These are phyloP conservation scores for Polydrusus tereticollis DNA, from an alignment of 2,888 invertebrate genomes.

Conservation along the genomic window DNA sequence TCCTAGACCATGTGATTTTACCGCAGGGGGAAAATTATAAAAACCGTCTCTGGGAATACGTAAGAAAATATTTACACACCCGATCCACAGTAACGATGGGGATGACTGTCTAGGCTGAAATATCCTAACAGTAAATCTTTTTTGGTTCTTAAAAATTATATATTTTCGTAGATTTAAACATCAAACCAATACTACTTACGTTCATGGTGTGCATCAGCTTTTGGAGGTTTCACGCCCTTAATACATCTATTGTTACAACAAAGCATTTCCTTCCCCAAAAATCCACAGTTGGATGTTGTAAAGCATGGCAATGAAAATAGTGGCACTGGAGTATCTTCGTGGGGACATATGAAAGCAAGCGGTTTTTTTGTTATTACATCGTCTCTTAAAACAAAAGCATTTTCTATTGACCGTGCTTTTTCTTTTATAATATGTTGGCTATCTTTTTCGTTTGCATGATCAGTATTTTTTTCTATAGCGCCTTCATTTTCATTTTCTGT, in stretches of 20 bases:
- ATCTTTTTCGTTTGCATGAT: not conserved
- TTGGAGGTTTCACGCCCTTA: slow-evolving; percentile 73
- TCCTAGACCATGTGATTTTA: too few relatives aligned
- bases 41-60: too few relatives aligned
- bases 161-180: too few relatives aligned
- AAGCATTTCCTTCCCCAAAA: slow-evolving; percentile 70
- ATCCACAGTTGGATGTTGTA: slow-evolving; percentile 69
- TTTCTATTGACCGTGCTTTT: not conserved
- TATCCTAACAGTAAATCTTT: too few relatives aligned
- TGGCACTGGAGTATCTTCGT: slow-evolving; percentile 67
- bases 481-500: not conserved
- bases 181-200: slow-evolving; percentile 58
- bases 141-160: too few relatives aligned
- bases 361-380: not conserved
- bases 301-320: slow-evolving; percentile 67
- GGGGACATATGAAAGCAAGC: slow-evolving; percentile 62
- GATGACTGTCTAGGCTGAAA: too few relatives aligned
- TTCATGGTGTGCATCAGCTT: slow-evolving; percentile 64
- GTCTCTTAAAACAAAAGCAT: not conserved
- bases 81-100: not conserved
- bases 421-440: not conserved
- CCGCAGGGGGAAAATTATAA: too few relatives aligned
- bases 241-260: slow-evolving; percentile 75
- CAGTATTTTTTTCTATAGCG: not conserved
- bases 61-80: not conserved